Conservation (phyloP, 2,113 vertebrate species). For the Thinocorus orbignyianus region DNA sequence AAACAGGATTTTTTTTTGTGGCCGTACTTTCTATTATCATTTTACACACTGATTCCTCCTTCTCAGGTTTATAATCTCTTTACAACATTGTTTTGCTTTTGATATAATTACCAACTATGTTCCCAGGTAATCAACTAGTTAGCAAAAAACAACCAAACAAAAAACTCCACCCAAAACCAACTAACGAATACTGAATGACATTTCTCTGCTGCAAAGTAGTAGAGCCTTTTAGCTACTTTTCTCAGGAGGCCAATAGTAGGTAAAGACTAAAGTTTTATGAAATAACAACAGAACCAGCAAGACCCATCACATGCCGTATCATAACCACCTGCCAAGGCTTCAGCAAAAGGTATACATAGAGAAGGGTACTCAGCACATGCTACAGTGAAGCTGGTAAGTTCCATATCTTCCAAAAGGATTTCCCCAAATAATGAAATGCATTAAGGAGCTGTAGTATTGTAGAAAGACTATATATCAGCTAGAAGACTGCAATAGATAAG, state of each 20-base stretch:
- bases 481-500: not conserved
- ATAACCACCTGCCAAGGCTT: not conserved
- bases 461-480: not conserved
- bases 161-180: not conserved
- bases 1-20: not conserved
- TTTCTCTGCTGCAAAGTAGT: not conserved
- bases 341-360: not conserved
- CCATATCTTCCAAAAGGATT: not conserved
- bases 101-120: not conserved
- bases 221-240: not conserved
- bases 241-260: not conserved
- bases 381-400: rapidly evolving
- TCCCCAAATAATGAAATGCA: not conserved
- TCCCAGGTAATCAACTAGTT: not conserved
- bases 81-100: not conserved
- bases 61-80: not conserved
- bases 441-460: not conserved
- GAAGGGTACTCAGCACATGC: not conserved
- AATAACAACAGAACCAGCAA: not conserved
- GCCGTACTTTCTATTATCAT: not conserved
- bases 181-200: not conserved
- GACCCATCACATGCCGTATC: no score
- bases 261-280: not conserved
- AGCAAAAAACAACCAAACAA: not conserved
- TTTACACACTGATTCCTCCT: not conserved